phyloP scores from a whole-genome alignment of 1,140 invertebrate species.

The Paraescarpia echinospica region DNA sequence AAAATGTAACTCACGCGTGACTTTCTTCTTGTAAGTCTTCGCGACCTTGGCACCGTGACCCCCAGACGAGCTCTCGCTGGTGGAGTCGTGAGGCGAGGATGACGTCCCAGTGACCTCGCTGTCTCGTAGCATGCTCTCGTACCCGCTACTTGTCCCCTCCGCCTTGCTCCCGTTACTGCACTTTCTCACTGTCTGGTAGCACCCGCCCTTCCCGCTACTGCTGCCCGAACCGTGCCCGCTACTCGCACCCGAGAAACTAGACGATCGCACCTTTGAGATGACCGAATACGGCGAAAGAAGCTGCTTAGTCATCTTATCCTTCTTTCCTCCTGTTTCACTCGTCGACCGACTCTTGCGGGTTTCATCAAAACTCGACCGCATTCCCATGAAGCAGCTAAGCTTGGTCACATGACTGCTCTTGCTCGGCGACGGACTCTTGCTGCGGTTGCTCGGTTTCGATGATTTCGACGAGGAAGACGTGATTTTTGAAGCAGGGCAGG shows the following conservation, averaged over 20 bases:
- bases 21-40: slow-evolving; percentile 40
- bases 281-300: slow-evolving; percentile 54
- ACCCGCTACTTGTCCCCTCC: slow-evolving; percentile 75
- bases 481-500: neutral
- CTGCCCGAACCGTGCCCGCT: slow-evolving; percentile 58
- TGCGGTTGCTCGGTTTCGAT: neutral
- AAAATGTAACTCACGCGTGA: slow-evolving; percentile 39
- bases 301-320: slow-evolving; percentile 17
- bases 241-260: slow-evolving; percentile 50
- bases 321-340: slow-evolving; percentile 46
- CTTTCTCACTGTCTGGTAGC: slow-evolving; percentile 42
- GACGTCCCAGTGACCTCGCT: slow-evolving; percentile 65
- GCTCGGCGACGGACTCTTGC: slow-evolving; percentile 21
- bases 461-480: neutral
- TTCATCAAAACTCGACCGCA: neutral
- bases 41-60: slow-evolving; percentile 46
- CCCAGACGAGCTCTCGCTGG: slow-evolving; percentile 49
- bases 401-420: slow-evolving; percentile 1
- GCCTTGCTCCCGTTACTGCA: slow-evolving; percentile 44
- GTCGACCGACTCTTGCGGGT: slow-evolving; percentile 17
- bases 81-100: slow-evolving; percentile 56
- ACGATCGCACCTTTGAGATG: slow-evolving; percentile 52
- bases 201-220: slow-evolving; percentile 50
- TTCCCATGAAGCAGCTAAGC: neutral
- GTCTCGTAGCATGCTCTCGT: slow-evolving; percentile 84